These are phyloP conservation scores for Drosophila bocki DNA, from an alignment of 1,140 invertebrate species.

Conservation along the genomic window DNA sequence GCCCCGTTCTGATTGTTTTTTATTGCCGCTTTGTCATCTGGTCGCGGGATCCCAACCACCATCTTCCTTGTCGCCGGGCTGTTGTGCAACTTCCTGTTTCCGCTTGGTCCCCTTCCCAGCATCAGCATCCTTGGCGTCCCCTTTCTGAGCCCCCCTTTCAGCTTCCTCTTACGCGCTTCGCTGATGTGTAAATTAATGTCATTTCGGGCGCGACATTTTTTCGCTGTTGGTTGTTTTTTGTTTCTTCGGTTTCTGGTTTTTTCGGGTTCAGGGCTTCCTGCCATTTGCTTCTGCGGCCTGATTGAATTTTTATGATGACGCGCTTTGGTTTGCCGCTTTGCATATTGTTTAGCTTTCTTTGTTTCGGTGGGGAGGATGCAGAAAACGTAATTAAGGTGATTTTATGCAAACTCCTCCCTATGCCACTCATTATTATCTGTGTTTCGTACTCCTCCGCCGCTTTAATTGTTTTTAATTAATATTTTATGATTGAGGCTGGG, in stretches of 20 bases:
- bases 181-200: slow-evolving; percentile 83
- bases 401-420: slow-evolving; percentile 71
- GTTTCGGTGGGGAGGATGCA: slow-evolving; percentile 44
- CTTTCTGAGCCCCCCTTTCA: neutral
- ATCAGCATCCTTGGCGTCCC: neutral
- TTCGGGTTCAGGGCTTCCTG: slow-evolving; percentile 59
- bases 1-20: slow-evolving; percentile 65
- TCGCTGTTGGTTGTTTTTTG: slow-evolving; percentile 27
- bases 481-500: slow-evolving; percentile 64
- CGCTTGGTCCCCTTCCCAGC: slow-evolving; percentile 7
- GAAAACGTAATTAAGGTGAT: slow-evolving; percentile 78
- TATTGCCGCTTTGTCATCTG: slow-evolving; percentile 74
- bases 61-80: slow-evolving; percentile 55
- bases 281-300: slow-evolving; percentile 58
- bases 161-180: slow-evolving; percentile 60
- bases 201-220: slow-evolving; percentile 66
- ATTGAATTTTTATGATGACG: slow-evolving; percentile 81
- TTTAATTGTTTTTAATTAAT: slow-evolving; percentile 82
- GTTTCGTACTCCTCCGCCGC: slow-evolving; percentile 50
- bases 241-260: slow-evolving; percentile 30
- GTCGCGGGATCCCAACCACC: slow-evolving; percentile 30
- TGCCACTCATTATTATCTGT: slow-evolving; percentile 62
- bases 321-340: slow-evolving; percentile 54
- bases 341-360: slow-evolving; percentile 61
- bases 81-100: slow-evolving; percentile 65